Conservation (phyloP, 2,888 invertebrate species). For the Eurytoma adleriae region DNA sequence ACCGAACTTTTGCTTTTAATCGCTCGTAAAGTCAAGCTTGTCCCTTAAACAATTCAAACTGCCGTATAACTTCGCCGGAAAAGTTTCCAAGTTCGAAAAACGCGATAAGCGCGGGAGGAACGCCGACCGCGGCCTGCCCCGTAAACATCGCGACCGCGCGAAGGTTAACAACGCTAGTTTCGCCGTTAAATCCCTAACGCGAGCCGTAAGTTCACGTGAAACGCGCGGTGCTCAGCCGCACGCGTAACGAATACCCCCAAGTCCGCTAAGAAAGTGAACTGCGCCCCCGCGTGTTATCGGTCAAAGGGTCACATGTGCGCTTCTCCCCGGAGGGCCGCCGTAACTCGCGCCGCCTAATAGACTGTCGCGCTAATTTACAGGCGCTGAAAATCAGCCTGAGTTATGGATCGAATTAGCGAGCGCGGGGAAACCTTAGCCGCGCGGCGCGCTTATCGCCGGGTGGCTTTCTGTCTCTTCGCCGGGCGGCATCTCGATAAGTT, state of each 20-base stretch:
- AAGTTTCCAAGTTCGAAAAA: conserved; percentile 8
- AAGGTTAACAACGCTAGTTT: conserved; percentile 31
- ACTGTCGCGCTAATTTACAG: conserved; percentile 64
- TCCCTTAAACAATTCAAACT: too few species aligned
- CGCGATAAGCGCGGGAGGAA: background rate
- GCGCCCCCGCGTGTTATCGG: conserved; percentile 20
- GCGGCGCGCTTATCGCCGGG: background rate
- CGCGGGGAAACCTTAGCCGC: background rate
- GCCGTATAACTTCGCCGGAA: background rate
- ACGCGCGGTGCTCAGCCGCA: background rate
- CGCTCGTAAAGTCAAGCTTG: too few species aligned
- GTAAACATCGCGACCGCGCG: background rate
- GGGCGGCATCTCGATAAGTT: conserved; percentile 34
- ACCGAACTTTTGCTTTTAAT: too few species aligned
- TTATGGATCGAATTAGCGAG: conserved; percentile 67
- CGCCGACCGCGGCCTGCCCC: background rate
- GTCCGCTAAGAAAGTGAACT: conserved; percentile 35
- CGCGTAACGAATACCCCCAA: background rate
- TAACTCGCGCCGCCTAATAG: conserved; percentile 59
- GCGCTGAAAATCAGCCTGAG: conserved; percentile 65
- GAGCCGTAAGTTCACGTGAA: background rate
- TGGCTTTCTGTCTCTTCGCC: background rate
- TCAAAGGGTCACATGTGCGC: conserved; percentile 21
- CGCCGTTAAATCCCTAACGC: conserved; percentile 21
- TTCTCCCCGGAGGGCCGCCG: conserved; percentile 5